Base-by-base conservation (phyloP, 2,888 invertebrate species). In the Aphrophora alni region DNA sequence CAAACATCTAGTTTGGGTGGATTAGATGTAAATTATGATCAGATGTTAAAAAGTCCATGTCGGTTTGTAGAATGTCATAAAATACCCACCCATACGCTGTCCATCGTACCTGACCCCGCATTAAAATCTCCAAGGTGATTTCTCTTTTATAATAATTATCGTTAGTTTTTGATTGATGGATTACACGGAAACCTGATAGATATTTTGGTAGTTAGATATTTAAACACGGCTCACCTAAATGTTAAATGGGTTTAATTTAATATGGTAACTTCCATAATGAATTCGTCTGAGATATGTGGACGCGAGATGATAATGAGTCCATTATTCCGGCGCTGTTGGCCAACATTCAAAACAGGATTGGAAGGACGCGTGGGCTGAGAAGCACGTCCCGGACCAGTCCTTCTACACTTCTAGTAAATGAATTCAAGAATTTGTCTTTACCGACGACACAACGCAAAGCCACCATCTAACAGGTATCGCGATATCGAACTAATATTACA, bases 311-410 rank as follows among this genome's bases (percentile, higher is more conserved):
- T 59, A 59, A 59, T 59, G 59, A 59, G 59, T 59, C 59, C 59
- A 59, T 59, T 59, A 59, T 59, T 59, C 21, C 14, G 21, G 59
- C 21, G 21, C 59, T 59, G 21, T 59, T 59, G 59, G 59, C 59
- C 59, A 59, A 59, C 59, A 59, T 59, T 59, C 59, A 59, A 59
- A 59, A 59, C 59, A 59, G 59, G 59, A 59, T 59, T 59, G 59
- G n/a, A 59, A 59, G 59, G 21, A 4, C 59, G 59, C 59, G 59
- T 59, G 59, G 59, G 59, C 59, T 21, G 59, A 59, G 59, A 21
- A 59, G 59, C 59, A 59, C n/a, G 59, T 59, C 44, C 44, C 44
- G 14, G 44, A 44, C 59, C 59, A 59, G 44, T 44, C 44, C 44
- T 44, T n/a, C 44, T 44, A 44, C 44, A 44, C 44, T 44, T 14